Evolutionary conservation across 2,888 invertebrate genomes (phyloP), one percentile per base, ranked within the genome.

Genomic region (Hoplodrina blanda): DNA sequence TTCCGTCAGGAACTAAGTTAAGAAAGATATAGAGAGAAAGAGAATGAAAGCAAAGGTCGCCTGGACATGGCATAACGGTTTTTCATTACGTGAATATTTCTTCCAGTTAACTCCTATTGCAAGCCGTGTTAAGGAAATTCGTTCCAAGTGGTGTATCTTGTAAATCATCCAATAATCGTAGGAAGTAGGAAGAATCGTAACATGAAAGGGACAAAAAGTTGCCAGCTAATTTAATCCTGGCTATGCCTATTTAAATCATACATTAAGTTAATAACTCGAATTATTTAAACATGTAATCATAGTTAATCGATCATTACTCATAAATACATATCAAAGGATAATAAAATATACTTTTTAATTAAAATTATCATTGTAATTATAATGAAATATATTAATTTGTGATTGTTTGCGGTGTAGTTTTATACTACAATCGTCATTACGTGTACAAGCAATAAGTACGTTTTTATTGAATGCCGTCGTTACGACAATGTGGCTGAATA

Each of bases 381-480:
- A 87, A 83, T 81, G 74, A 83, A 76, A 83, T 83, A 86, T 87
- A 88, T 91, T 93, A 91, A 92, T 93, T 93, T 92, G 87, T 91
- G 88, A 95, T 95, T 90, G 89, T 95, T 96, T 95, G 95, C 95
- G 91, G 89, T 91, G 90, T 91, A 90, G 93, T 82, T 82, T 83
- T 79, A 73, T 82, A 86, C 82, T 83, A 82, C 83, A 11, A 46
- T 69, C 74, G 91, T 92, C 89, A 95, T 94, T 95, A 96, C 96
- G 96, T 96, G 95, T 95, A 96, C 92, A 95, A 96, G 96, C 96
- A 96, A 96, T 96, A 96, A 95, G 46, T 92, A 94, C 87, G 90
- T 92, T 95, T 95, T 94, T 94, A 94, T 92, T 79, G 88, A 81
- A 91, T 83, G 94, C 94, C 91, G 93, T 94, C 91, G 87, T 84